Base-by-base conservation (phyloP, 2,113 vertebrate genomes). In the Hypanus sabinus region DNA sequence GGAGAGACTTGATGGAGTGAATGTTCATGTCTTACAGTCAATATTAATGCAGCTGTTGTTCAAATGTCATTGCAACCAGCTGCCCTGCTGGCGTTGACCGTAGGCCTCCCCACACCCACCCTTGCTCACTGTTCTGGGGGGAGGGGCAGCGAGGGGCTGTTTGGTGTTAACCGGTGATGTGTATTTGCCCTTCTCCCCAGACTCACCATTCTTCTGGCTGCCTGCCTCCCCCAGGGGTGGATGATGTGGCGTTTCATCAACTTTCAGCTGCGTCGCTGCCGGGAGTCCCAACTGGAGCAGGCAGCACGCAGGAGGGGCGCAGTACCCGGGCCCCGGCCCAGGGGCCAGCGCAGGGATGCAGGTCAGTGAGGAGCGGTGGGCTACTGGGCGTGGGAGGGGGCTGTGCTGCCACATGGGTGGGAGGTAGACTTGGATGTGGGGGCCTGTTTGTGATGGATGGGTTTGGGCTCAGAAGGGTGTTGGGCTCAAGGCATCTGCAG, bases 231-330 rank as follows among this genome's bases (percentile, higher is more conserved):
- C 94, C 99, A 99, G 96, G 98, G 98, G 80, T 99, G 98, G 97
- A 97, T 99, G 94, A 98, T 99, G 96, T 99, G 98, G 98, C 98
- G 98, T 96, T 99, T 99, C 96, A 98, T 99, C 96, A 98, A 98
- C 95, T 99, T 98, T 96, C 98, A 99, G 97, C 96, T 99, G 96
- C 97, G 98, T 65, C 98, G 98, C 95, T 99, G 98, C 97, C 97
- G 99, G 38, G 98, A 99, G 81, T 97, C 97, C 96, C 96, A 98
- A 96, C 97, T 97, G 0, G 98, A 99, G 95, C 98, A 98, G 96
- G 98, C 96, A 5, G 95, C 97, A 14, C 97, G 97, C 94, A 98
- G 97, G 95, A 97, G 97, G 96, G 55, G 57, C 5, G 93, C 95
- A 0, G 77, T 95, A 65, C 94, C 97, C 88, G 98, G 97, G 94